These are phyloP conservation scores for Dasypogon diadema DNA, from an alignment of 2,888 invertebrate genomes.

Conservation along the genomic window DNA sequence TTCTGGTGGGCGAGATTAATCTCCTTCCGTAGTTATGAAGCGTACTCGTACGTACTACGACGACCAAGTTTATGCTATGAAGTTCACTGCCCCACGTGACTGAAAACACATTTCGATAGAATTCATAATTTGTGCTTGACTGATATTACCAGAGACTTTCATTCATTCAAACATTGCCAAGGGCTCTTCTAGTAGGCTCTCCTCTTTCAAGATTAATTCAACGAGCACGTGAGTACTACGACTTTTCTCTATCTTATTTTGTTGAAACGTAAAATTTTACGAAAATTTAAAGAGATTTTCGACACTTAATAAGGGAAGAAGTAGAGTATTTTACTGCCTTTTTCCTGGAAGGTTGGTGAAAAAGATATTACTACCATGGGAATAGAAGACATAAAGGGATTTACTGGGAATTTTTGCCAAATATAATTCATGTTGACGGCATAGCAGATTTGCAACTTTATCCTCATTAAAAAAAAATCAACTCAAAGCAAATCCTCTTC, in stretches of 20 bases:
- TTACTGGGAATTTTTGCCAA: too few relatives aligned
- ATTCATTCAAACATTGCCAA: conserved; percentile 15
- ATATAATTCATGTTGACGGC: too few relatives aligned
- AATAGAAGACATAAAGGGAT: too few relatives aligned
- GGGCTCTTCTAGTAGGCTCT: neutral
- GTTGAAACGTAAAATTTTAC: neutral
- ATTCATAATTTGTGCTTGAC: conserved; percentile 36
- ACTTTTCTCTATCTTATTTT: neutral
- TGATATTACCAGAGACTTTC: neutral
- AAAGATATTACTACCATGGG: too few relatives aligned
- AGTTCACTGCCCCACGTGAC: conserved; percentile 36
- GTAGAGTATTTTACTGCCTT: too few relatives aligned
- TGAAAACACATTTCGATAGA: conserved; percentile 15
- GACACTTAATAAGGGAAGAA: too few relatives aligned
- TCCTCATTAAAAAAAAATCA: too few relatives aligned
- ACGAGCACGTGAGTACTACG: neutral
- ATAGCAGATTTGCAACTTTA: too few relatives aligned
- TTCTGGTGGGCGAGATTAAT: neutral
- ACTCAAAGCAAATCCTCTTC: too few relatives aligned
- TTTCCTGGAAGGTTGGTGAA: too few relatives aligned
- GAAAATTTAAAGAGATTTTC: neutral
- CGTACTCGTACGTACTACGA: conserved; percentile 18
- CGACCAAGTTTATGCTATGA: conserved; percentile 1
- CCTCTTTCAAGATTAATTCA: neutral
- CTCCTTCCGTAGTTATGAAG: neutral